These are phyloP conservation scores for Epistrophella euchroma DNA, from an alignment of 2,888 invertebrate genomes.

Conservation along the genomic window DNA sequence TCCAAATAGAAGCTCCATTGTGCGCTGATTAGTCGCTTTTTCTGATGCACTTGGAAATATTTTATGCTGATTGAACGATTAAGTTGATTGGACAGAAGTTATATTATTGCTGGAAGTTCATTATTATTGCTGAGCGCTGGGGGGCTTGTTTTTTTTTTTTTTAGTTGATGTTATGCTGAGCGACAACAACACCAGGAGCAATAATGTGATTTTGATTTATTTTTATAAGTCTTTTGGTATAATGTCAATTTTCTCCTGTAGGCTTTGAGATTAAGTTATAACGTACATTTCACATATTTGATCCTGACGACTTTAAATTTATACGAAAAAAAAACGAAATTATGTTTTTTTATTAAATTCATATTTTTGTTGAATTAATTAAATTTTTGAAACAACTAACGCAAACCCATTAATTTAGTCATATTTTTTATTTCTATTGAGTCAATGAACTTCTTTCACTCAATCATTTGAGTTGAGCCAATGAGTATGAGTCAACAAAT, in stretches of 20 bases:
- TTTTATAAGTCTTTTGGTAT: not conserved
- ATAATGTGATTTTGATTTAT: not conserved
- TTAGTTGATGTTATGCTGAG: not conserved
- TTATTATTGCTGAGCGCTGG: conserved; percentile 1
- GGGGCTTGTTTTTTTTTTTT: not conserved
- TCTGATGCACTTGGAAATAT: conserved; percentile 27
- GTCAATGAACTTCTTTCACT: no score
- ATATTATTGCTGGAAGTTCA: conserved; percentile 31
- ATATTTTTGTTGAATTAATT: no score
- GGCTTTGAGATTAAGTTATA: not conserved
- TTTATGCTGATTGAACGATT: conserved; percentile 46
- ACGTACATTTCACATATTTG: not conserved
- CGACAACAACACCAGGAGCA: not conserved
- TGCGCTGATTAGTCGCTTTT: conserved; percentile 37
- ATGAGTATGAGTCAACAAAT: no score
- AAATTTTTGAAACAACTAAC: no score
- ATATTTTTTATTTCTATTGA: no score
- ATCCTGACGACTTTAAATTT: no score
- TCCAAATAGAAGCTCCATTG: not conserved
- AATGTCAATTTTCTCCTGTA: not conserved
- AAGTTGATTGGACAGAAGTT: conserved; percentile 49
- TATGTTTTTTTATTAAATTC: no score
- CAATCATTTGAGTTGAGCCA: no score
- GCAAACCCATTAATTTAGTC: no score
- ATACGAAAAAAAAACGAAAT: no score